Evolutionary conservation across 1,140 invertebrate species (phyloP).

Genomic region (Psix sp.): DNA sequence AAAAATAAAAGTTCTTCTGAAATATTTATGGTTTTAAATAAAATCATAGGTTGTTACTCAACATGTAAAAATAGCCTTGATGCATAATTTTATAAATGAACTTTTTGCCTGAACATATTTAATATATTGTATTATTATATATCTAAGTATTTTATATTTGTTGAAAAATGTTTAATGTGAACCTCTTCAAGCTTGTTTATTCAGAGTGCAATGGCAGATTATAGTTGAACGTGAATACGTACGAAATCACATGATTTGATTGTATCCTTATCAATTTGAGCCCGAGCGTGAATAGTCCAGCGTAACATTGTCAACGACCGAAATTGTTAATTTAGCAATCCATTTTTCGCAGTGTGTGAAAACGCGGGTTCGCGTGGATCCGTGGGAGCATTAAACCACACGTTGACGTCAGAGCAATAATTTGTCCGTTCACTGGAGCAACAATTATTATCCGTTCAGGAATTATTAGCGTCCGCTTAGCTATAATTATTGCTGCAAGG

Average conservation of each 20-base stretch:
- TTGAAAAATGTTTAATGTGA: no score
- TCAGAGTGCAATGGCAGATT: background rate
- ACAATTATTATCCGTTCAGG: conserved; percentile 62
- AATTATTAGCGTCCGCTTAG: conserved; percentile 62
- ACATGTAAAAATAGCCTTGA: no score
- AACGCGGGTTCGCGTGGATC: conserved; percentile 25
- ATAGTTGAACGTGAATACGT: background rate
- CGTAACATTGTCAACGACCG: conserved; percentile 23
- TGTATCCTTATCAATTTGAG: conserved; percentile 20
- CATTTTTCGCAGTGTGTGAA: conserved; percentile 38
- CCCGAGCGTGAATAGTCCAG: conserved; percentile 3
- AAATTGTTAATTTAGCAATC: conserved; percentile 48
- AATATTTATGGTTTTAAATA: no score
- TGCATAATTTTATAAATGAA: no score
- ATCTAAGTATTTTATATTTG: no score
- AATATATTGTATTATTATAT: no score
- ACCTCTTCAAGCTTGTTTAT: no score
- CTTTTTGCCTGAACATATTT: no score
- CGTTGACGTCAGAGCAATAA: conserved; percentile 57
- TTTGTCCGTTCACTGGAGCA: conserved; percentile 59
- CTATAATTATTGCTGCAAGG: conserved; percentile 63
- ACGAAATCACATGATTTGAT: conserved; percentile 8
- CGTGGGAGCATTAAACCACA: conserved; percentile 57
- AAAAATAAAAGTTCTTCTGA: no score
- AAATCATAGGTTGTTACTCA: no score